Evolutionary conservation across 2,888 invertebrate genomes (phyloP).

Genomic region (Reticulitermes lucifugus): DNA sequence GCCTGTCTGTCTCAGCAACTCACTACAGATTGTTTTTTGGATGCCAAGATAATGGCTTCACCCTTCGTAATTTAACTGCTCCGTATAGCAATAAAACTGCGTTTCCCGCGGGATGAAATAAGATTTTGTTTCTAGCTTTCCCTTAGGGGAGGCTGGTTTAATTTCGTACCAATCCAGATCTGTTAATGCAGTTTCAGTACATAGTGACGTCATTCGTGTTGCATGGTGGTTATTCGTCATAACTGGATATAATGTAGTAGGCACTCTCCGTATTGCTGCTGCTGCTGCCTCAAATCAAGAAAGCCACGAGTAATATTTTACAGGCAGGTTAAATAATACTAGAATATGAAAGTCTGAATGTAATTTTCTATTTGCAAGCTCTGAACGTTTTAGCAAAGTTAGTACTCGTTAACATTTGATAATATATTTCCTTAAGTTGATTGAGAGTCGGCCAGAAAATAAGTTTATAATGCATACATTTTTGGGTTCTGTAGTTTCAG

Average conservation of each 20-base stretch:
- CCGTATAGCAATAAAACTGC: constrained; percentile 6
- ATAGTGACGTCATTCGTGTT: background rate
- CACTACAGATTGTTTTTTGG: constrained; percentile 19
- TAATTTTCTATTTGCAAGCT: too few species aligned
- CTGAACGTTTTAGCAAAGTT: too few species aligned
- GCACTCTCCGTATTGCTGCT: background rate
- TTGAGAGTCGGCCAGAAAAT: too few species aligned
- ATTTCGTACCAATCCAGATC: constrained; percentile 23
- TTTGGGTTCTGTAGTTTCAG: too few species aligned
- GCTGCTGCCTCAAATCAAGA: too few species aligned
- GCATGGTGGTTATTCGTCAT: background rate
- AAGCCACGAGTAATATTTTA: too few species aligned
- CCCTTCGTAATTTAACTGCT: constrained; percentile 2
- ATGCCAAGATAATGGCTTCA: background rate
- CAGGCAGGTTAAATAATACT: too few species aligned
- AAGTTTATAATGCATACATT: too few species aligned
- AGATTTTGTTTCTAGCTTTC: constrained; percentile 27
- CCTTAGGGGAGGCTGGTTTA: constrained; percentile 11
- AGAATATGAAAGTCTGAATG: too few species aligned
- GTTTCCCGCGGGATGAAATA: constrained; percentile 28
- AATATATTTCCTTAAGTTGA: too few species aligned
- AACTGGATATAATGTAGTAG: background rate
- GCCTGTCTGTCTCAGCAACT: background rate
- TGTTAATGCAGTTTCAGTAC: background rate
- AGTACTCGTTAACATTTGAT: too few species aligned